Evolutionary conservation across 2,113 vertebrate species (phyloP).

Genomic region (Eonycteris spelaea): DNA sequence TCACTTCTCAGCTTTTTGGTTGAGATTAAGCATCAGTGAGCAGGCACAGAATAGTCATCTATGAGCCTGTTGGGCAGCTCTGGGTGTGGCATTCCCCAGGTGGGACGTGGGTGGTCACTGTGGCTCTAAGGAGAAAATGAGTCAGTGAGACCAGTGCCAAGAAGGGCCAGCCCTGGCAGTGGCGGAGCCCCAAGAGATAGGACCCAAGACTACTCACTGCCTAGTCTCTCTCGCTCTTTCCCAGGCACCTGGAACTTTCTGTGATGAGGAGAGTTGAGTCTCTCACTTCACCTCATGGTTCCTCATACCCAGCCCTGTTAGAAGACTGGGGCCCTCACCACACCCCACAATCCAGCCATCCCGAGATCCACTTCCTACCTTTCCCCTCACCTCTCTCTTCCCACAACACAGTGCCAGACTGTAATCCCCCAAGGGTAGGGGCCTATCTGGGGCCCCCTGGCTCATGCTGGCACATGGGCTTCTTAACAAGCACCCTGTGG

Average conservation of each 20-base stretch:
- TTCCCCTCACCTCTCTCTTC: neutral
- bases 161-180: neutral
- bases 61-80: accelerated
- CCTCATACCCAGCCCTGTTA: neutral
- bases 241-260: neutral
- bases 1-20: neutral
- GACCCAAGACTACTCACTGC: neutral
- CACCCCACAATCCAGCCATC: accelerated
- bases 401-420: neutral
- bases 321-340: neutral
- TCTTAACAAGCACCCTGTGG: neutral
- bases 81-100: too few relatives aligned
- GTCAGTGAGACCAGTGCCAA: neutral
- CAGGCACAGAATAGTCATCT: neutral
- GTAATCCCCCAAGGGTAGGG: neutral
- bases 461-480: accelerated
- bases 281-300: neutral
- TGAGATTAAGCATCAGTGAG: too few relatives aligned
- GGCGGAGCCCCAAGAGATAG: neutral
- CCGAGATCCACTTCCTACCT: neutral
- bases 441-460: neutral
- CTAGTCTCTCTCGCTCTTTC: neutral
- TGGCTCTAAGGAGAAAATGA: neutral
- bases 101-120: neutral
- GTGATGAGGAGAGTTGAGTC: accelerated